Conservation (phyloP, 2,888 invertebrate species). For the Allygus modestus region DNA sequence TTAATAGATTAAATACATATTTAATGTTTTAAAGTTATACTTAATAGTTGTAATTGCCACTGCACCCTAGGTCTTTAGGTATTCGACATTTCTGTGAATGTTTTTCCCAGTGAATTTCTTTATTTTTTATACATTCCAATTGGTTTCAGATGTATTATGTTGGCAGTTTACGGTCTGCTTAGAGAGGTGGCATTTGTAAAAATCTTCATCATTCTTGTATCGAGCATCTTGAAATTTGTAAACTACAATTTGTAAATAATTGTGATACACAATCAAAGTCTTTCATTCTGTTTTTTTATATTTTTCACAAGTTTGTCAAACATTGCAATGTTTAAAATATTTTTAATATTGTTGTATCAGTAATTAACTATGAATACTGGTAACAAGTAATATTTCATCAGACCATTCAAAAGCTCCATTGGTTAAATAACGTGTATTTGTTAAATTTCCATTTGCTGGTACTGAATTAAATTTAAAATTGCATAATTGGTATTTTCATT, state of each 20-base stretch:
- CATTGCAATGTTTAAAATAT: no score
- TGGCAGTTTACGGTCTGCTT: background rate
- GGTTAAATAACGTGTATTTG: no score
- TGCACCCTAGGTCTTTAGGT: constrained; percentile 20
- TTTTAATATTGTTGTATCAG: no score
- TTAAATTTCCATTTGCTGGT: no score
- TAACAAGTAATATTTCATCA: no score
- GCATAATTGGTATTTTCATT: no score
- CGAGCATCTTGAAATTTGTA: background rate
- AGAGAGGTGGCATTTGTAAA: background rate
- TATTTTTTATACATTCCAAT: constrained; percentile 11
- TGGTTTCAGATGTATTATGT: background rate
- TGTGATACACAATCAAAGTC: background rate
- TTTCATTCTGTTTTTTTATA: no score
- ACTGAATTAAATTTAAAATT: no score
- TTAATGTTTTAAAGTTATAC: background rate
- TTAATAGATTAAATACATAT: background rate
- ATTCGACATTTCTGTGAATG: constrained; percentile 1
- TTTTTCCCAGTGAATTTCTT: background rate
- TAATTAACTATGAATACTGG: no score
- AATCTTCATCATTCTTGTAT: background rate
- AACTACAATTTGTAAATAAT: background rate
- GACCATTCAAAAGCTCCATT: no score
- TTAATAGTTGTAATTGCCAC: constrained; percentile 15
- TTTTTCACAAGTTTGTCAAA: no score